Percentiles rank a stretch among this genome's conserved stretches.
Conservation (phyloP, 2,888 invertebrate genomes). For the Andrena minutula region DNA sequence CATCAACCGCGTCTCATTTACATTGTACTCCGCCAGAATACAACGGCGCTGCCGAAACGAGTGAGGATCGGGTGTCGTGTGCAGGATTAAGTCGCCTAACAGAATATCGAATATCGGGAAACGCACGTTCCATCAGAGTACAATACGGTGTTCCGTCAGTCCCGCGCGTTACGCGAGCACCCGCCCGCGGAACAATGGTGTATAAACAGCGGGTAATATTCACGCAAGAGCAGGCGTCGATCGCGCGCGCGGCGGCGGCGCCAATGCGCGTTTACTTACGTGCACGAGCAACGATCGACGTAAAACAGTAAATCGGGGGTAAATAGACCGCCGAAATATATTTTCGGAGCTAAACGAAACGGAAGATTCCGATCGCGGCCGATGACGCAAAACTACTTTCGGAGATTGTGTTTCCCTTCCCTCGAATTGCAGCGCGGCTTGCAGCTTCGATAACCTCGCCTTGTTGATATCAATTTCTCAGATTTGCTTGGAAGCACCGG, state of each 20-base stretch:
- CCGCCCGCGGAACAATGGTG: constrained; percentile 35
- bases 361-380: constrained; percentile 21
- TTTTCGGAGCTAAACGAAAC: constrained; percentile 32
- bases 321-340: constrained; percentile 46
- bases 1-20: neutral
- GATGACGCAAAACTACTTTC: constrained; percentile 26
- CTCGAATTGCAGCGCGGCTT: neutral
- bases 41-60: neutral
- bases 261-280: constrained; percentile 42
- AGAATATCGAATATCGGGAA: constrained; percentile 21
- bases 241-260: neutral
- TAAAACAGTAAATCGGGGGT: constrained; percentile 49
- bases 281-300: constrained; percentile 31
- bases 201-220: constrained; percentile 46
- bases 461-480: neutral
- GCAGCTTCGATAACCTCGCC: neutral
- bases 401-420: constrained; percentile 19
- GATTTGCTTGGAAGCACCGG: neutral
- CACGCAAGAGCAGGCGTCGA: constrained; percentile 15
- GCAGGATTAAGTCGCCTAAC: neutral
- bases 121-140: constrained; percentile 22
- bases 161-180: neutral
- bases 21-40: neutral
- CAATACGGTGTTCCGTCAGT: constrained; percentile 23
- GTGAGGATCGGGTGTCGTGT: neutral